phyloP scores from a whole-genome alignment of 2,888 invertebrate species.

The Mesorhabditis spiculigera region DNA sequence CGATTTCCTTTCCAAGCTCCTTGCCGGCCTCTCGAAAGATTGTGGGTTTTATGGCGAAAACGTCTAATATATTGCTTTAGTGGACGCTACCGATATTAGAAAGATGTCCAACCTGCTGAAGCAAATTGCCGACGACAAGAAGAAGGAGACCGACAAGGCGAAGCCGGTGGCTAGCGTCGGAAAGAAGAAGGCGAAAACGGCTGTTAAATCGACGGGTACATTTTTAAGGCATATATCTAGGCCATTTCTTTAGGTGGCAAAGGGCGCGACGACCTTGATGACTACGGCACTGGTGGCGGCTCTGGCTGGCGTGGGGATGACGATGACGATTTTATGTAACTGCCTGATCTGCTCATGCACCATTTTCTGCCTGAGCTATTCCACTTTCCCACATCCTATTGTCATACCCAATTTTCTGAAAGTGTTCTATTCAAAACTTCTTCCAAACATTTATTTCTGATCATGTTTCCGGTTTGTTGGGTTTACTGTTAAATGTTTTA shows the following conservation, averaged over 20 bases:
- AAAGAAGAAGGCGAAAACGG: slow-evolving; percentile 17
- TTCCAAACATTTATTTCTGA: no score
- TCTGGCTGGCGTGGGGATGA: slow-evolving; percentile 23
- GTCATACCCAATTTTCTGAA: no score
- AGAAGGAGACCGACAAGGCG: slow-evolving; percentile 32
- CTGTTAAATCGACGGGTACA: slow-evolving; percentile 12
- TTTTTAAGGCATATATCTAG: background rate
- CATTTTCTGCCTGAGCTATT: background rate
- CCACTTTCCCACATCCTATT: no score
- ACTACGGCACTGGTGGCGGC: slow-evolving; percentile 19
- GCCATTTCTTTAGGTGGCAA: slow-evolving; percentile 14
- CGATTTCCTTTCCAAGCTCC: slow-evolving; percentile 31
- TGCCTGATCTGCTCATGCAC: background rate
- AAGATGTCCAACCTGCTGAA: slow-evolving; percentile 45
- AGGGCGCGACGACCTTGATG: slow-evolving; percentile 23
- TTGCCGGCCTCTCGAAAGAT: slow-evolving; percentile 27
- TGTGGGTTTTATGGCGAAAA: slow-evolving; percentile 20
- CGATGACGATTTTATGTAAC: slow-evolving; percentile 22
- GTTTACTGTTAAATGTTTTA: no score
- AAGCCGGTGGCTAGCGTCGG: slow-evolving; percentile 9
- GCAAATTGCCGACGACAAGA: slow-evolving; percentile 36
- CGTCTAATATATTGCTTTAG: slow-evolving; percentile 18
- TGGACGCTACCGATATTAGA: slow-evolving; percentile 33
- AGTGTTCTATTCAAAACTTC: no score
- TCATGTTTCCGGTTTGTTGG: no score